Percentiles rank a stretch among this genome's conserved stretches.
These are phyloP conservation scores for Drosophila suzukii DNA, from an alignment of 1,140 invertebrate genomes.

Conservation along the genomic window DNA sequence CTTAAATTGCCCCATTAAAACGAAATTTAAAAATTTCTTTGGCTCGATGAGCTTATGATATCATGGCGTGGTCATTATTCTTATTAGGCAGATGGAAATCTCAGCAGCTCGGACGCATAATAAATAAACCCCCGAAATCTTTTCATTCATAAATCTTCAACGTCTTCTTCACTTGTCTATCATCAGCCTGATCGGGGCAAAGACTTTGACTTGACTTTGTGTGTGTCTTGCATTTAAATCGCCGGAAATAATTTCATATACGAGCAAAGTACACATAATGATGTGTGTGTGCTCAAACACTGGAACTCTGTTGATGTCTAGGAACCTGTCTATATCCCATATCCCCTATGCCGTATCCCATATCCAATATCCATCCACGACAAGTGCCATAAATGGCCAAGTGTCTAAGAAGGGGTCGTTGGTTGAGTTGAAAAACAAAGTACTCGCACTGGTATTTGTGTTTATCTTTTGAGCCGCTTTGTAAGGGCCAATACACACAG, in stretches of 20 bases:
- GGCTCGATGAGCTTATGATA: constrained; percentile 8
- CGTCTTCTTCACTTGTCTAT: constrained; percentile 9
- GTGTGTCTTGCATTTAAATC: constrained; percentile 82
- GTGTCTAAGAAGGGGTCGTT: constrained; percentile 32
- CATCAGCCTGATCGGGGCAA: constrained; percentile 9
- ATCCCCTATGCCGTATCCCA: constrained; percentile 22
- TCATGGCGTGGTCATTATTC: constrained; percentile 27
- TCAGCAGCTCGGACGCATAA: constrained; percentile 15
- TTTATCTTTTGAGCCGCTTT: constrained; percentile 56
- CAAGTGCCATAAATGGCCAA: constrained; percentile 79
- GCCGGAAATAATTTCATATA: constrained; percentile 76
- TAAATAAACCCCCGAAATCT: constrained; percentile 25
- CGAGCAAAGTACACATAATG: constrained; percentile 17
- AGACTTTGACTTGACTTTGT: constrained; percentile 57
- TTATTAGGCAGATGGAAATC: constrained; percentile 37
- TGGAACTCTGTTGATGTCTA: constrained; percentile 34
- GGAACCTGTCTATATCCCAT: constrained; percentile 9
- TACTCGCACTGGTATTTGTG: constrained; percentile 39
- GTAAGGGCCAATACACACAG: constrained; percentile 29
- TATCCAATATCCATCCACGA: constrained; percentile 54
- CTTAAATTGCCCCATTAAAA: constrained; percentile 44
- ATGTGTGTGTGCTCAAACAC: constrained; percentile 45
- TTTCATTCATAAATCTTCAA: constrained; percentile 47
- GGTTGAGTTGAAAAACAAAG: constrained; percentile 35
- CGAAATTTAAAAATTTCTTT: constrained; percentile 39